Percentiles rank a stretch among this genome's conserved stretches.
Evolutionary conservation across 2,888 invertebrate species (phyloP).

Genomic region (Drosophila sordidapex): DNA sequence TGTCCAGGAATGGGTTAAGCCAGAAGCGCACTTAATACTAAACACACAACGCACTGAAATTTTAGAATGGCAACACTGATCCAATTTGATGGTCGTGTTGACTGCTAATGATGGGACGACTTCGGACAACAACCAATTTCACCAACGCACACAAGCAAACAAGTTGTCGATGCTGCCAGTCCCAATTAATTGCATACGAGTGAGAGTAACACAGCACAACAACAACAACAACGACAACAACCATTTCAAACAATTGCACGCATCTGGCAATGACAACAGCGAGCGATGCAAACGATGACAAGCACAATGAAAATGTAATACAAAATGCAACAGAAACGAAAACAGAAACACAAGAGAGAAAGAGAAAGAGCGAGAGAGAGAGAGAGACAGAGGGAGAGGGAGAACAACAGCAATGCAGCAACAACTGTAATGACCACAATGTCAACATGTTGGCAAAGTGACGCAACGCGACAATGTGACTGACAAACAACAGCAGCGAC

Average conservation of each 20-base stretch:
- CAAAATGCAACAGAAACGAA: constrained; percentile 23
- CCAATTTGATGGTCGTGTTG: constrained; percentile 25
- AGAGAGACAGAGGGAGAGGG: neutral
- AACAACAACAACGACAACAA: constrained; percentile 11
- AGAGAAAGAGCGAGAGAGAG: neutral
- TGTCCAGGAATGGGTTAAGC: neutral
- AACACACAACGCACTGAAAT: neutral
- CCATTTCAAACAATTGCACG: constrained; percentile 29
- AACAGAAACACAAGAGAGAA: constrained; percentile 20
- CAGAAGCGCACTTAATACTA: neutral
- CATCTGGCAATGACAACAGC: constrained; percentile 34
- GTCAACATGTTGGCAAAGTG: constrained; percentile 28
- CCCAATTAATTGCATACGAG: constrained; percentile 54
- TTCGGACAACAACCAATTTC: constrained; percentile 38
- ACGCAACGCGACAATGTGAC: constrained; percentile 14
- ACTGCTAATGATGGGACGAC: constrained; percentile 12
- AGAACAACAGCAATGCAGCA: constrained; percentile 7
- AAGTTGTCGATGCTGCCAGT: constrained; percentile 56
- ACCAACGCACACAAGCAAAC: constrained; percentile 40
- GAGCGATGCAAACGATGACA: constrained; percentile 21
- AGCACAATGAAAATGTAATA: constrained; percentile 46
- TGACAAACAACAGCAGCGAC: constrained; percentile 16
- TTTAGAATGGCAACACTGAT: constrained; percentile 20
- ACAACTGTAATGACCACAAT: constrained; percentile 46
- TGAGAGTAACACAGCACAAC: constrained; percentile 22